A percentile compares a stretch with the other conserved stretches of the same genome.
Conservation (phyloP, 2,797 vertebrate genomes). For the Psittacula derbiana region DNA sequence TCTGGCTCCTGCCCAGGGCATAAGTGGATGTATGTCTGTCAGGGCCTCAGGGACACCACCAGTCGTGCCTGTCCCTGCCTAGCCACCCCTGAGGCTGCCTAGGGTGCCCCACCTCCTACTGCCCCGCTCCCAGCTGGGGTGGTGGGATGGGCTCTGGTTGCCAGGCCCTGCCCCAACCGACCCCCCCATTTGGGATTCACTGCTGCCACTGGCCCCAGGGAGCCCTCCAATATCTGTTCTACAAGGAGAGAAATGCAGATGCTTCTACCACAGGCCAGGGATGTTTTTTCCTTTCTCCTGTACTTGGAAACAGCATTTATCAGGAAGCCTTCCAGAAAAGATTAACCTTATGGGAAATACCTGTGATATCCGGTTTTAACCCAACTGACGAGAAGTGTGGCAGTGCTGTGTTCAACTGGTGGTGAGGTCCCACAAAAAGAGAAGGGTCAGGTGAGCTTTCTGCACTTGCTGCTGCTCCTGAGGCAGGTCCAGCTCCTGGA, state of each 20-base stretch:
- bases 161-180: accelerated
- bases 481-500: background rate
- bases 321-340: background rate
- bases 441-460: background rate
- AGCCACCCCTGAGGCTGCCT: accelerated
- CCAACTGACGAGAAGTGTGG: background rate
- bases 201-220: accelerated
- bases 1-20: background rate
- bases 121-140: accelerated
- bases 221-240: background rate
- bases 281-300: background rate
- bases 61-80: background rate
- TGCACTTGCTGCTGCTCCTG: background rate
- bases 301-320: background rate
- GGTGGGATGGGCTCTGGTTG: background rate
- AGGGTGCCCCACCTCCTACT: background rate
- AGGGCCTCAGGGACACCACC: background rate
- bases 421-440: background rate
- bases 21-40: background rate
- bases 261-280: background rate
- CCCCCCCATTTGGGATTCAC: background rate
- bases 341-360: background rate
- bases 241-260: background rate
- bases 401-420: background rate
- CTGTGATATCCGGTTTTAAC: background rate